Evolutionary conservation across 2,888 invertebrate species (phyloP).

Genomic region (Spodoptera littoralis): DNA sequence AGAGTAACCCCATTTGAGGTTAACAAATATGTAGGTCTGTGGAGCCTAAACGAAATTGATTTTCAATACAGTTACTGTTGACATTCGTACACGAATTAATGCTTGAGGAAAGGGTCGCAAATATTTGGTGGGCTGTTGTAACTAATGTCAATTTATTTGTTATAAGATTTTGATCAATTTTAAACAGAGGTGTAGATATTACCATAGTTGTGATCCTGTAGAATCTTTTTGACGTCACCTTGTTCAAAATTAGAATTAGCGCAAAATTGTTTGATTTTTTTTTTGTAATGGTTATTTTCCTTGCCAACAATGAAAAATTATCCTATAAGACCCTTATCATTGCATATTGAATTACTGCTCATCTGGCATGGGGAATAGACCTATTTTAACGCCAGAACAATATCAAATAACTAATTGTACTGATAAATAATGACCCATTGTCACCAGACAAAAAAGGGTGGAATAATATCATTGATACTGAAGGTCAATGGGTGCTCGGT

Average conservation of each 20-base stretch:
- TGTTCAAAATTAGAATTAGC: too few relatives aligned
- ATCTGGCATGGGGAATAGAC: slow-evolving; percentile 24
- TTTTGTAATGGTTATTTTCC: neutral
- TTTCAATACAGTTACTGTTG: slow-evolving; percentile 1
- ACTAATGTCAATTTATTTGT: too few relatives aligned
- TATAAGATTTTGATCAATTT: too few relatives aligned
- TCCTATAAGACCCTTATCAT: slow-evolving; percentile 7
- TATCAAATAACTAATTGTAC: slow-evolving; percentile 36
- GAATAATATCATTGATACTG: slow-evolving; percentile 1
- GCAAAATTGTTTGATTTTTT: too few relatives aligned
- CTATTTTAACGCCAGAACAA: slow-evolving; percentile 28
- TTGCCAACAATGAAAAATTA: neutral
- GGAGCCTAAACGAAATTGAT: slow-evolving; percentile 24
- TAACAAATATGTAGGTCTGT: slow-evolving; percentile 50
- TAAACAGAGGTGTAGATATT: too few relatives aligned
- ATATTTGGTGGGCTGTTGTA: too few relatives aligned
- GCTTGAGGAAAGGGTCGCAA: too few relatives aligned
- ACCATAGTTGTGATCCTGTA: too few relatives aligned
- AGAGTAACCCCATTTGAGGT: slow-evolving; percentile 70
- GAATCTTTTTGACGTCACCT: too few relatives aligned
- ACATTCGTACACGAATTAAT: too few relatives aligned
- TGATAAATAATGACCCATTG: slow-evolving; percentile 47
- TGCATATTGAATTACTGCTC: slow-evolving; percentile 16
- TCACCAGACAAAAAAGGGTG: slow-evolving; percentile 27
- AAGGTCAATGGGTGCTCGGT: slow-evolving; percentile 13